These are phyloP conservation scores for Spea multiplicata DNA, from an alignment of 2,113 vertebrate genomes.

Conservation along the genomic window DNA sequence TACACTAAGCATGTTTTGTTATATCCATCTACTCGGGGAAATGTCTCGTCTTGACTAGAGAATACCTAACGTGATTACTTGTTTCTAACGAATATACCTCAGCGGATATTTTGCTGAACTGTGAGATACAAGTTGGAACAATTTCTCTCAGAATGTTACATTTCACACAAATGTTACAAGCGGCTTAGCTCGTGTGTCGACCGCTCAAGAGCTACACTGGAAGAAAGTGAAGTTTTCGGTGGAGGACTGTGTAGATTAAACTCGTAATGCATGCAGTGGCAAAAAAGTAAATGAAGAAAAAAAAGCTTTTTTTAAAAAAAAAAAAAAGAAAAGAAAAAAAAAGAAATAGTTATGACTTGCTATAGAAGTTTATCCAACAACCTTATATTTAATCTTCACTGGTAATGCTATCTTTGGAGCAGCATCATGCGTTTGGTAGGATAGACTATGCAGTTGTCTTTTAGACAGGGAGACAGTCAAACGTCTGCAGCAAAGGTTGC, in stretches of 20 bases:
- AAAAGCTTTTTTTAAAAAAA: not conserved
- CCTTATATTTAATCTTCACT: conserved; percentile 45
- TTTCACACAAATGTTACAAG: not conserved
- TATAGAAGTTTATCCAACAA: conserved; percentile 38
- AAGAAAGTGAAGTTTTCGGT: conserved; percentile 39
- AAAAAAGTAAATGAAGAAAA: conserved; percentile 11
- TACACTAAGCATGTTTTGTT: conserved; percentile 36
- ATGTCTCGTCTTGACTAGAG: conserved; percentile 26
- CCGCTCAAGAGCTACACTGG: conserved; percentile 26
- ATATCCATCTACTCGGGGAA: conserved; percentile 33
- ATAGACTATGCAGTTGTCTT: conserved; percentile 29
- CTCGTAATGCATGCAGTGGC: conserved; percentile 46
- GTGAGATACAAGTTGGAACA: conserved; percentile 34
- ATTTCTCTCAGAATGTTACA: conserved; percentile 25
- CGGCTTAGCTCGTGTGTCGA: conserved; percentile 16
- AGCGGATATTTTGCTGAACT: conserved; percentile 18
- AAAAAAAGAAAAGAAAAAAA: conserved; percentile 14
- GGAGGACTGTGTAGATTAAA: conserved; percentile 40
- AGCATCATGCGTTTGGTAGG: conserved; percentile 57
- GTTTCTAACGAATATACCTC: conserved; percentile 33
- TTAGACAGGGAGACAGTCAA: conserved; percentile 51
- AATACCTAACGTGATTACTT: conserved; percentile 31
- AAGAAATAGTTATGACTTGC: conserved; percentile 35
- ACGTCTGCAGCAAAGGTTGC: conserved; percentile 32
- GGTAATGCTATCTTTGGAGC: conserved; percentile 51